A percentile compares a stretch with the other conserved stretches of the same genome.
These are phyloP conservation scores for Romanogobio albipinnatus DNA, from an alignment of 2,113 vertebrate species.

Conservation along the genomic window DNA sequence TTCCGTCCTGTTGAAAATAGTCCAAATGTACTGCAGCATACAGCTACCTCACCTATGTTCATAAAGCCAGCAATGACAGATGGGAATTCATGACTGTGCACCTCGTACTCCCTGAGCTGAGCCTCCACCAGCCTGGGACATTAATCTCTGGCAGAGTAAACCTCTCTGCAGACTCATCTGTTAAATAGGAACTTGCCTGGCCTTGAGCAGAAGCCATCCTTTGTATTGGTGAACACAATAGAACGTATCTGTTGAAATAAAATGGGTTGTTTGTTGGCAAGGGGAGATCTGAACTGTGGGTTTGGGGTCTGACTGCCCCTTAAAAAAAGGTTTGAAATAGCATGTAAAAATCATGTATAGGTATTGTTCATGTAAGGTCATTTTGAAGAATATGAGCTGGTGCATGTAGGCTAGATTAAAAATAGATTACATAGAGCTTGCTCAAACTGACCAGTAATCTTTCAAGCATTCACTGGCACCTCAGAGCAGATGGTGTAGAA, in stretches of 20 bases:
- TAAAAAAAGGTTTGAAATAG: not conserved
- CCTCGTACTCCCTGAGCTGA: conserved; percentile 35
- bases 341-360: not conserved
- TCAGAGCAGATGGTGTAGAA: conserved; percentile 67
- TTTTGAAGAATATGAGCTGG: not conserved
- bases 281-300: not conserved
- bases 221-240: conserved; percentile 14
- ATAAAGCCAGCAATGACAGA: conserved; percentile 52
- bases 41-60: conserved; percentile 28
- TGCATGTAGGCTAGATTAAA: conserved; percentile 61
- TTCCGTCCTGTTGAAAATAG: conserved; percentile 52
- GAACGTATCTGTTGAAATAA: conserved; percentile 3
- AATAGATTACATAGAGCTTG: conserved; percentile 67
- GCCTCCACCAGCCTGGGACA: conserved; percentile 32
- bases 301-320: not conserved
- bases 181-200: conserved; percentile 70
- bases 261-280: not conserved
- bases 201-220: conserved; percentile 62
- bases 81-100: conserved; percentile 49
- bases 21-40: conserved; percentile 38
- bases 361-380: not conserved
- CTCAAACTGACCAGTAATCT: conserved; percentile 71
- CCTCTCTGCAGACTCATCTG: conserved; percentile 65
- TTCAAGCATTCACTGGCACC: conserved; percentile 45
- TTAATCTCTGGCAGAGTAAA: conserved; percentile 56